phyloP scores from a whole-genome alignment of 2,797 vertebrate species.

The Sebastes alutus region DNA sequence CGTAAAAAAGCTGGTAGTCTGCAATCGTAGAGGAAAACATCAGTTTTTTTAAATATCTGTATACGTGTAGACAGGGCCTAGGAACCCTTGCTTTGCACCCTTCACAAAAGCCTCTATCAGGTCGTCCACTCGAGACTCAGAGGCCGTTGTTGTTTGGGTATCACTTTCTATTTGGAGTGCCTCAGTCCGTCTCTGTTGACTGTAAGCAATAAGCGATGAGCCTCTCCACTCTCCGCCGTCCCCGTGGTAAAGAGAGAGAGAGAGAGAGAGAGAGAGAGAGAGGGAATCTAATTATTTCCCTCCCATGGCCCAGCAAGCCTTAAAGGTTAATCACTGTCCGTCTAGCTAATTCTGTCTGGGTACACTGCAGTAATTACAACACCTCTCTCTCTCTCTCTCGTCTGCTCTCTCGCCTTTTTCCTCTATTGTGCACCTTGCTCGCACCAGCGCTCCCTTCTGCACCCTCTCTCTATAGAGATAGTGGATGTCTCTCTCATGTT shows the following conservation, averaged over 20 bases:
- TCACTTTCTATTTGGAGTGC: slow-evolving; percentile 54
- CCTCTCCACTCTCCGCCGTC: slow-evolving; percentile 42
- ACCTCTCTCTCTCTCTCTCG: slow-evolving; percentile 23
- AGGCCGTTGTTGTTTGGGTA: slow-evolving; percentile 34
- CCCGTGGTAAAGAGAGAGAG: slow-evolving; percentile 38
- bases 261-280: slow-evolving; percentile 1
- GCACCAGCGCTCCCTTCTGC: slow-evolving; percentile 7
- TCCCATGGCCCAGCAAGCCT: slow-evolving; percentile 75
- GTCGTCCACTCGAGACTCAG: neutral
- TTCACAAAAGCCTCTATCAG: neutral
- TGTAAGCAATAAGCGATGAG: slow-evolving; percentile 69
- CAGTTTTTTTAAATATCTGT: fast-evolving
- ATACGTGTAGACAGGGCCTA: too few species aligned
- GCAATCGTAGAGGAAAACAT: neutral
- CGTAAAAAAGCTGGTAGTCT: too few species aligned
- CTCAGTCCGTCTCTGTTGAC: slow-evolving; percentile 50
- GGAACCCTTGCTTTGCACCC: neutral
- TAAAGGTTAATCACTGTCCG: slow-evolving; percentile 85
- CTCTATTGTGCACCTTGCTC: slow-evolving; percentile 33
- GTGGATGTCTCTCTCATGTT: slow-evolving; percentile 3
- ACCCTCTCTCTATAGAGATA: slow-evolving; percentile 7
- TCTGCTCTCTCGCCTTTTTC: neutral
- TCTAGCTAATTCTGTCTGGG: slow-evolving; percentile 75
- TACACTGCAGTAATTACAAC: slow-evolving; percentile 77
- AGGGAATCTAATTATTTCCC: slow-evolving; percentile 80